A percentile compares a stretch with the other conserved stretches of the same genome.
Evolutionary conservation across 2,113 vertebrate species (phyloP).

Genomic region (Otis tarda): DNA sequence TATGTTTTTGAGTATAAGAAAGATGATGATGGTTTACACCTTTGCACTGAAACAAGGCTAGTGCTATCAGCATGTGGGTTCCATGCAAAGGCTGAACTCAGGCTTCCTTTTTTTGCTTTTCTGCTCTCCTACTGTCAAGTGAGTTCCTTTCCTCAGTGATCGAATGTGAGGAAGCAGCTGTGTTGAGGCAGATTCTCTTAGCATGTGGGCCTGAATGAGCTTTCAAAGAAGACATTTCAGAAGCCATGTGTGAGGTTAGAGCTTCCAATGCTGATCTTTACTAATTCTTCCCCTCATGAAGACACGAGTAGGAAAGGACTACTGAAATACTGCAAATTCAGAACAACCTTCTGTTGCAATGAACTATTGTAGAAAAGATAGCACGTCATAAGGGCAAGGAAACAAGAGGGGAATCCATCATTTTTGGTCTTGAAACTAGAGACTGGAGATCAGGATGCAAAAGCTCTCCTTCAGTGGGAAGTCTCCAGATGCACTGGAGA

Average conservation of each 20-base stretch:
- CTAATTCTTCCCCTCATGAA: not conserved
- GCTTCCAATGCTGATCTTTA: not conserved
- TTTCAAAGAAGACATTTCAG: not conserved
- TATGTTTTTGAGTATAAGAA: not conserved
- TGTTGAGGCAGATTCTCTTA: not conserved
- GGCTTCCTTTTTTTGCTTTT: not conserved
- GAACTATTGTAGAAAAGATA: not conserved
- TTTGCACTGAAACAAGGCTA: not conserved
- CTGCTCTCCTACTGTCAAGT: not conserved
- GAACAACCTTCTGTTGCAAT: not conserved
- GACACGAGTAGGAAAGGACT: not conserved
- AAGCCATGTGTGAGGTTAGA: not conserved
- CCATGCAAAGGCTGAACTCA: not conserved
- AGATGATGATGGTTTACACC: not conserved
- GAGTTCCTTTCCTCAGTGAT: not conserved
- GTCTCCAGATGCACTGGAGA: not conserved
- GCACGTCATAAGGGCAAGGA: not conserved
- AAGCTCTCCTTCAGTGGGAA: not conserved
- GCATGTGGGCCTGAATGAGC: not conserved
- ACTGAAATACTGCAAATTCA: not conserved
- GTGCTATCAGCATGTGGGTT: not conserved
- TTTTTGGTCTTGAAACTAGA: not conserved
- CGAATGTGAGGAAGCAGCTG: not conserved
- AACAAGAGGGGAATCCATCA: not conserved
- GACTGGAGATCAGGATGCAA: rapidly evolving